Conservation (phyloP, 2,113 vertebrate species). For the Otolemur garnettii region DNA sequence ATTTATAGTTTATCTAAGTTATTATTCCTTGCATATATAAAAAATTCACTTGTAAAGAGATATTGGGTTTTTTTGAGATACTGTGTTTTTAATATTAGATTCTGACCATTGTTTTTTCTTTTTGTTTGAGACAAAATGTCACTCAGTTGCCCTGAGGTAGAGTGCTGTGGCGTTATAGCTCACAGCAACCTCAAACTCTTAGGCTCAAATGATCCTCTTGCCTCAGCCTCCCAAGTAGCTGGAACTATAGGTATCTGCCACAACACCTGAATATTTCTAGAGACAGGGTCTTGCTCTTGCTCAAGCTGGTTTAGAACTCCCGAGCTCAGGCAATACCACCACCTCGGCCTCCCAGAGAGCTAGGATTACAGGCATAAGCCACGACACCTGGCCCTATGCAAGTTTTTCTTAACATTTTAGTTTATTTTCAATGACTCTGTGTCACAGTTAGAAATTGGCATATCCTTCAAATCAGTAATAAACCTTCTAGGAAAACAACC, state of each 20-base stretch:
- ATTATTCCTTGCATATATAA: background rate
- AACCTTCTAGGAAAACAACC: background rate
- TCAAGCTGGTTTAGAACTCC: no score
- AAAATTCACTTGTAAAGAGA: background rate
- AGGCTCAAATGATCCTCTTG: no score
- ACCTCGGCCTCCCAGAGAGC: no score
- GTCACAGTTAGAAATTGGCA: background rate
- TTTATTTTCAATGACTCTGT: background rate
- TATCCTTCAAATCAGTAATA: background rate
- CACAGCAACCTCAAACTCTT: no score
- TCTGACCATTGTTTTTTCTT: background rate
- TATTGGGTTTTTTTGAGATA: background rate
- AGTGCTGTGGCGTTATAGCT: no score
- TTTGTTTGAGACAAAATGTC: no score
- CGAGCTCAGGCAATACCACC: no score
- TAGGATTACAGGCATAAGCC: background rate
- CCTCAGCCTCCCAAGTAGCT: no score
- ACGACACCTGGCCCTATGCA: background rate
- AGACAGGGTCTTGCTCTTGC: no score
- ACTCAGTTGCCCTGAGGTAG: no score
- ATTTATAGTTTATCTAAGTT: background rate
- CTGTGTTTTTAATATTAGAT: background rate
- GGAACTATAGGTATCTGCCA: no score
- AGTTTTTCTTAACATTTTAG: background rate
- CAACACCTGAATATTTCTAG: no score